These are phyloP conservation scores for Nerophis ophidion DNA, from an alignment of 2,113 vertebrate species.

Conservation along the genomic window DNA sequence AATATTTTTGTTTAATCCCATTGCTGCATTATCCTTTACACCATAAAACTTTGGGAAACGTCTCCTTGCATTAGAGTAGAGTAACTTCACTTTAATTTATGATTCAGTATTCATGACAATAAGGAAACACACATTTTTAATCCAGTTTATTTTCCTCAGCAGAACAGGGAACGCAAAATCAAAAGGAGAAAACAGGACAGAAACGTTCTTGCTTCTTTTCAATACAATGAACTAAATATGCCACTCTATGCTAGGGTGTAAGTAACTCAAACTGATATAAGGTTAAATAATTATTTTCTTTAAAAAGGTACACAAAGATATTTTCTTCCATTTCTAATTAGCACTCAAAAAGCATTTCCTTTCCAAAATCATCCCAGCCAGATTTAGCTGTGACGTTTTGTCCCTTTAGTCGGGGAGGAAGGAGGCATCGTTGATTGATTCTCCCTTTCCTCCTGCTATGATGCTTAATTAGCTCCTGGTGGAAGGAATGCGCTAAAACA, in stretches of 20 bases:
- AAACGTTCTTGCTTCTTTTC: slow-evolving; percentile 57
- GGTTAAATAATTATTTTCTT: slow-evolving; percentile 95
- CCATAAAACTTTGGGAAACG: too few species aligned
- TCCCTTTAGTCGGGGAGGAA: slow-evolving; percentile 8
- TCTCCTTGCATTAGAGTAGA: too few species aligned
- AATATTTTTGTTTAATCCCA: too few species aligned
- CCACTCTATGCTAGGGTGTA: slow-evolving; percentile 95
- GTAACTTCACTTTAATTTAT: too few species aligned
- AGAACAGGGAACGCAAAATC: slow-evolving; percentile 75
- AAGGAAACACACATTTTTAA: slow-evolving; percentile 66
- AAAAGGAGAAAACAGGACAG: slow-evolving; percentile 68
- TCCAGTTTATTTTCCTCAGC: slow-evolving; percentile 90
- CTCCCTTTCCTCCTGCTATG: too few species aligned
- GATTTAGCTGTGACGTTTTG: slow-evolving; percentile 31
- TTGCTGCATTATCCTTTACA: too few species aligned
- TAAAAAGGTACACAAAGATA: slow-evolving; percentile 85
- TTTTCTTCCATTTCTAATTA: slow-evolving; percentile 77
- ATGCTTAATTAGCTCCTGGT: too few species aligned
- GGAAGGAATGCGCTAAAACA: neutral
- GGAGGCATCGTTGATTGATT: too few species aligned
- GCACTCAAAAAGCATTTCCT: slow-evolving; percentile 69
- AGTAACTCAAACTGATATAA: slow-evolving; percentile 96
- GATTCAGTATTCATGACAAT: too few species aligned
- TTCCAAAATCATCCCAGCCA: slow-evolving; percentile 27
- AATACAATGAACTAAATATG: slow-evolving; percentile 92